Percentiles rank a stretch among this genome's conserved stretches.
Conservation (phyloP, 2,888 invertebrate species). For the Panzeria rudis region DNA sequence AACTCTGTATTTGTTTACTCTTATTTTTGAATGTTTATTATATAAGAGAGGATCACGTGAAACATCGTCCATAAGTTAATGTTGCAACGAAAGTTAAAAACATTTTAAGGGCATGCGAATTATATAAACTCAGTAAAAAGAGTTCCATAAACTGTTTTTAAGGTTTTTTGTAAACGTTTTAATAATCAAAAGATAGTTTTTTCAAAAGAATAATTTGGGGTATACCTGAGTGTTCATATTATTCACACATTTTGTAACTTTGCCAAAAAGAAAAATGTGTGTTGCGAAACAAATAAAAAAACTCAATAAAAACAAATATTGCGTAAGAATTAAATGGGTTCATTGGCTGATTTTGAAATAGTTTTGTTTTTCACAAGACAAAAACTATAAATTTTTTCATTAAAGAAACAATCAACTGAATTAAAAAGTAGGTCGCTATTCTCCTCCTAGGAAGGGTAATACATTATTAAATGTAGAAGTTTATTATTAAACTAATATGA, state of each 20-base stretch:
- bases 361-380: constrained; percentile 6
- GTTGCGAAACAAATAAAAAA: constrained; percentile 13
- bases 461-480: too few relatives aligned
- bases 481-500: too few relatives aligned
- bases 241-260: constrained; percentile 54
- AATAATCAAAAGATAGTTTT: neutral
- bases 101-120: neutral
- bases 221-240: constrained; percentile 34
- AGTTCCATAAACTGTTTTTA: neutral
- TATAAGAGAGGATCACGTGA: neutral
- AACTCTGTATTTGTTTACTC: neutral
- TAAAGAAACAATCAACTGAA: neutral
- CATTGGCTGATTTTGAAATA: constrained; percentile 65
- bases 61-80: neutral
- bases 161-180: neutral
- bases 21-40: neutral
- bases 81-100: neutral
- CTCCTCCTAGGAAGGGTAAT: neutral
- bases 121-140: neutral
- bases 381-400: neutral
- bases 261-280: constrained; percentile 46
- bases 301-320: constrained; percentile 49
- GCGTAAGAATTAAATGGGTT: constrained; percentile 49
- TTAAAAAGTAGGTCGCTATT: neutral
- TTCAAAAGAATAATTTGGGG: neutral